Evolutionary conservation across 2,797 vertebrate species (phyloP), one percentile per base, ranked within the genome.

Genomic region (Poecilia picta): DNA sequence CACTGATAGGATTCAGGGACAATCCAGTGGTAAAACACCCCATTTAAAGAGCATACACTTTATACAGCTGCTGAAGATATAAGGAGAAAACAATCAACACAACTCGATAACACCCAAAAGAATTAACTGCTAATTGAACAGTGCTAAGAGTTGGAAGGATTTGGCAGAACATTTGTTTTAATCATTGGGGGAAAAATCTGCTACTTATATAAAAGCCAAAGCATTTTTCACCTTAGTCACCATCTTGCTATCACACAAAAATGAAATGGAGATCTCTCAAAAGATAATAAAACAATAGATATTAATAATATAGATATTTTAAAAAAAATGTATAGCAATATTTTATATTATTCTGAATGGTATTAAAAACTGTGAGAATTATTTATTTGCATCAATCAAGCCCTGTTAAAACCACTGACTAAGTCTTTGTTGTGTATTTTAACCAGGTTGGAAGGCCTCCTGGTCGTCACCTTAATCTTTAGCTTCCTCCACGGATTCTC

Each of bases 1-100:
- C 74, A 36, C 72, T 81, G 83, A 79, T 77, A 75, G 80, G 41
- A 70, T 77, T 16, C 72, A 70, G 71, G 20, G 49, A n/a, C 8
- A 45, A 46, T 74, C 77, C 71, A 16, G 71, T 78, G 72, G 72
- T 81, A 8, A 45, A 75, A 2, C 45, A 25, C n/a, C 72, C n/a
- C 3, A 43, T 77, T 4, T 75, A 31, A 72, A 51, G 16, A 23
- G 62, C 13, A 16, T 43, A 11, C 23, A 33, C n/a, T 74, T 74
- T 81, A 23, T 64, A n/a, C 66, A 75, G 57, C 36, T 45, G 47
- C 46, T 20, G 51, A 75, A 72, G 51, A 57, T 51, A 78, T 8
- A 28, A 41, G 23, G 53, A 64, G 59, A 76, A 55, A 2, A 59
- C 5, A 33, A 20, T 57, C 25, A 28, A 28, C 39, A 43, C 23